phyloP scores from a whole-genome alignment of 1,140 invertebrate genomes.

The Rhynchophorus ferrugineus region DNA sequence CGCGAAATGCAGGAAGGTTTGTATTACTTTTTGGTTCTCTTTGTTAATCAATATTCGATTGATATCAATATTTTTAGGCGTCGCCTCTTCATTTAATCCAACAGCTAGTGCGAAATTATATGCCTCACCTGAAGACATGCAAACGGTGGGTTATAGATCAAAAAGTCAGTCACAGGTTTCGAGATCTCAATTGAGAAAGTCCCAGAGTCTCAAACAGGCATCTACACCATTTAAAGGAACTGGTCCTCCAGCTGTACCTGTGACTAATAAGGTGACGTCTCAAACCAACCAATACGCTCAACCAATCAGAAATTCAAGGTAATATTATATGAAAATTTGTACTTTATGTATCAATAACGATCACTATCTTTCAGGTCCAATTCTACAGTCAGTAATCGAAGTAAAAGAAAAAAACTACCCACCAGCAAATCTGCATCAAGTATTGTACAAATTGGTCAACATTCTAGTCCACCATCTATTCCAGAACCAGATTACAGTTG shows the following conservation, averaged over 20 bases:
- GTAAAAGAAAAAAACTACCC: conserved; percentile 40
- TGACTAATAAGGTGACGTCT: not conserved
- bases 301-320: conserved; percentile 51
- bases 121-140: conserved; percentile 77
- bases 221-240: conserved; percentile 38
- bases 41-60: not conserved
- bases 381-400: conserved; percentile 19
- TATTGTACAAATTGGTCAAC: conserved; percentile 32
- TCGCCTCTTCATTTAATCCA: conserved; percentile 80
- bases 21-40: not conserved
- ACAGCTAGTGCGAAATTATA: conserved; percentile 78
- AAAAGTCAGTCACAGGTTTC: conserved; percentile 50
- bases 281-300: conserved; percentile 57
- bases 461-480: conserved; percentile 58
- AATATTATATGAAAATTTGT: conserved; percentile 1
- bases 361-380: conserved; percentile 30
- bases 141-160: conserved; percentile 68
- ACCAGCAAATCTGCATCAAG: conserved; percentile 41
- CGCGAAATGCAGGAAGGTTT: conserved; percentile 28
- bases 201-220: conserved; percentile 52
- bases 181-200: conserved; percentile 54
- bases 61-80: conserved; percentile 32
- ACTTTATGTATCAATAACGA: conserved; percentile 41
- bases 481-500: conserved; percentile 86
- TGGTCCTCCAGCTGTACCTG: conserved; percentile 32